Conservation (phyloP, 2,113 vertebrate species). For the Stegostoma tigrinum region DNA sequence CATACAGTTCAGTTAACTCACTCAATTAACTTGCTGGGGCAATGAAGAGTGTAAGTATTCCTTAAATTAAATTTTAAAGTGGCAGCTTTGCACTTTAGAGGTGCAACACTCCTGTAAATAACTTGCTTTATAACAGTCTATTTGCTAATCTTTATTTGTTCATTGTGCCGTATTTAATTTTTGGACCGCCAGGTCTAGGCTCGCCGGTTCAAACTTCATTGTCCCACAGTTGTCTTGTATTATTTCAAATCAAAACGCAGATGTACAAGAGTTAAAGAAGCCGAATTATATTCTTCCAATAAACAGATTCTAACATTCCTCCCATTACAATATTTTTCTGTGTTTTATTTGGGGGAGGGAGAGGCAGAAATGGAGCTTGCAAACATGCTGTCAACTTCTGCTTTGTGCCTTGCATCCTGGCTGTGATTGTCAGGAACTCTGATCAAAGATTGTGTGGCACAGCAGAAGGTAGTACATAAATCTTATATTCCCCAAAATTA, state of each 20-base stretch:
- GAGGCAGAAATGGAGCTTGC: background rate
- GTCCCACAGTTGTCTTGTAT: background rate
- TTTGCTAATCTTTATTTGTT: background rate
- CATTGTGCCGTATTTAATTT: background rate
- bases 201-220: background rate
- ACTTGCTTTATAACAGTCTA: background rate
- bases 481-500: background rate
- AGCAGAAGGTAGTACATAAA: background rate
- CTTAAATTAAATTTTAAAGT: background rate
- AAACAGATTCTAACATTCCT: background rate
- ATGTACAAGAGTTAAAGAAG: background rate
- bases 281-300: background rate
- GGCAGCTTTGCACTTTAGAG: background rate
- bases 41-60: too few species aligned
- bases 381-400: background rate
- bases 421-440: background rate
- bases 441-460: background rate
- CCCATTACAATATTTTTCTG: background rate
- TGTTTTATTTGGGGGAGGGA: background rate
- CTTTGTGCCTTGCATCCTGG: background rate
- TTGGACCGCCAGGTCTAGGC: background rate
- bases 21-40: background rate
- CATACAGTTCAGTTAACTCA: background rate
- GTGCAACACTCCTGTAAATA: slow-evolving; percentile 20
- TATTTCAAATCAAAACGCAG: background rate